phyloP scores from a whole-genome alignment of 2,113 vertebrate species.

The Hipposideros armiger region DNA sequence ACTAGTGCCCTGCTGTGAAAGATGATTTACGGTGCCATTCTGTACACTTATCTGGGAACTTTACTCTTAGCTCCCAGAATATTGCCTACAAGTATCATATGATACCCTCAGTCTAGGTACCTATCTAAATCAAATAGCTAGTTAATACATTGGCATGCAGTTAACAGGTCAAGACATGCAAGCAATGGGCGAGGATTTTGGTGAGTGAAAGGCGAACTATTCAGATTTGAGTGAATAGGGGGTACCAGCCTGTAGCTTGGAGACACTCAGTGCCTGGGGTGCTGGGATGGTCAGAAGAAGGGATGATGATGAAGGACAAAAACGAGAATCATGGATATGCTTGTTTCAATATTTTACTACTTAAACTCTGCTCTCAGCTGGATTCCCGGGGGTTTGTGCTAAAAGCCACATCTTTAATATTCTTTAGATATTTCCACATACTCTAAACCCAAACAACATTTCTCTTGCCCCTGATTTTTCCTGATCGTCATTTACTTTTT shows the following conservation, averaged over 20 bases:
- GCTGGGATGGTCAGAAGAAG: background rate
- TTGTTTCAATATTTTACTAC: background rate
- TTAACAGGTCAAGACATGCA: background rate
- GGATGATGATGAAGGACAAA: background rate
- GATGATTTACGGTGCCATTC: background rate
- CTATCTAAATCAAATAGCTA: background rate
- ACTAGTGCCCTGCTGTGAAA: background rate
- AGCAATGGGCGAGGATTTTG: background rate
- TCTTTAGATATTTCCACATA: background rate
- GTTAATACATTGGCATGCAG: background rate
- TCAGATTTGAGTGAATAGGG: background rate
- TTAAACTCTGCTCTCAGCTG: background rate
- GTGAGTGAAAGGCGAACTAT: background rate
- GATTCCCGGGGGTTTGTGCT: background rate
- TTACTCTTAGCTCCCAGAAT: background rate
- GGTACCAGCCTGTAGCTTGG: background rate
- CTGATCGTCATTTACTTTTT: background rate
- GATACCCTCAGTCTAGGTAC: background rate
- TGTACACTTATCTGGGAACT: background rate
- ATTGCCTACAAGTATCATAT: background rate
- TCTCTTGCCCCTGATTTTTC: background rate
- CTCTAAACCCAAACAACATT: background rate
- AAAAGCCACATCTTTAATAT: background rate
- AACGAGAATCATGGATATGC: background rate
- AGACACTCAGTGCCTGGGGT: background rate